These are phyloP conservation scores for Proterorhinus semilunaris DNA, from an alignment of 2,113 vertebrate genomes.

Conservation along the genomic window DNA sequence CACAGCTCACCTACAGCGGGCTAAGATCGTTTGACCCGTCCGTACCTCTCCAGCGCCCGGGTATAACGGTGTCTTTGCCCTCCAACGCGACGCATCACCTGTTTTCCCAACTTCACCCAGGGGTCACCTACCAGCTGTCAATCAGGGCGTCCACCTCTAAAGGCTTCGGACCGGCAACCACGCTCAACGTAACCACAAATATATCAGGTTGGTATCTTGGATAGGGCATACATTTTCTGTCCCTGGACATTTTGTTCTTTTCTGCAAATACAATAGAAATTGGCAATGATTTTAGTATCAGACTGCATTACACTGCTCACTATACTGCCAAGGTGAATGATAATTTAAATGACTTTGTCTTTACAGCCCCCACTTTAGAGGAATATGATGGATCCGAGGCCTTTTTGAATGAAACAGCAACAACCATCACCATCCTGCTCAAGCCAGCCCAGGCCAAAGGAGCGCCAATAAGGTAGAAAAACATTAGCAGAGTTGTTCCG, in stretches of 20 bases:
- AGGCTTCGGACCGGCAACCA: conserved; percentile 89
- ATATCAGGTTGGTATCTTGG: conserved; percentile 85
- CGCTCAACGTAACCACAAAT: conserved; percentile 94
- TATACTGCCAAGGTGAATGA: neutral
- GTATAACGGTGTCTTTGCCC: conserved; percentile 85
- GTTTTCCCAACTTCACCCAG: conserved; percentile 92
- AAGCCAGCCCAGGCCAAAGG: conserved; percentile 98
- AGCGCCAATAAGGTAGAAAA: conserved; percentile 90
- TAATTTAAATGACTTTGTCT: neutral
- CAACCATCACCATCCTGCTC: conserved; percentile 94
- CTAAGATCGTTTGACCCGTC: conserved; percentile 93
- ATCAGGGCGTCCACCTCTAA: conserved; percentile 94
- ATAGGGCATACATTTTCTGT: neutral
- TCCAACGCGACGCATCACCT: conserved; percentile 91
- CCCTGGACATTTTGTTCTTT: no score
- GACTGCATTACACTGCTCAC: no score
- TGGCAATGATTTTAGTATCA: no score
- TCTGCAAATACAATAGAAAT: no score
- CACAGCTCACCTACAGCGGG: conserved; percentile 91
- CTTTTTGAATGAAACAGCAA: conserved; percentile 95
- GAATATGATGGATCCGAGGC: conserved; percentile 95
- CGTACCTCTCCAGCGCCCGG: conserved; percentile 87
- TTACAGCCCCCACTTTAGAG: conserved; percentile 89
- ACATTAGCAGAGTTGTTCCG: neutral
- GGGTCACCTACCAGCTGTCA: conserved; percentile 94